phyloP scores from a whole-genome alignment of 2,888 invertebrate species.

The Seladonia tumulorum region DNA sequence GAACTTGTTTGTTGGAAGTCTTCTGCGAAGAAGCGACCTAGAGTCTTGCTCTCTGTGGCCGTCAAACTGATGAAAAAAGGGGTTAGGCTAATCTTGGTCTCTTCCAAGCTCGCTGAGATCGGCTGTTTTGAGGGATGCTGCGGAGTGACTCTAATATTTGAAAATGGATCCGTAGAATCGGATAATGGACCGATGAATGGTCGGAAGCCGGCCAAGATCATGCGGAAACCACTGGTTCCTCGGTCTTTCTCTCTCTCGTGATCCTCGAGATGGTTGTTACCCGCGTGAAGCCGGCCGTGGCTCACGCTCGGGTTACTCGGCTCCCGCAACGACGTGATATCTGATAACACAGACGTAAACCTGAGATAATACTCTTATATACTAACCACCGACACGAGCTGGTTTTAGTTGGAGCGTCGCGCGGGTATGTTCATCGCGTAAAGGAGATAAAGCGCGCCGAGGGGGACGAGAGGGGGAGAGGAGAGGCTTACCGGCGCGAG shows the following conservation, averaged over 20 bases:
- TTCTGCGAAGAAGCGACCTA: background rate
- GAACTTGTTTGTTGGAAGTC: background rate
- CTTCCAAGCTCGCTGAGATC: background rate
- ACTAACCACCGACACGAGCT: constrained; percentile 61
- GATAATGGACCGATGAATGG: background rate
- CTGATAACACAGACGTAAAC: constrained; percentile 66
- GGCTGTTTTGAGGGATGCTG: background rate
- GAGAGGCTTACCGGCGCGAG: constrained; percentile 15
- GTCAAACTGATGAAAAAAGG: too few relatives aligned
- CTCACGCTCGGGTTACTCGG: constrained; percentile 47
- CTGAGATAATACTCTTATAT: constrained; percentile 67
- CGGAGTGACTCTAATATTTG: background rate
- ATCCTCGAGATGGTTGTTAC: background rate
- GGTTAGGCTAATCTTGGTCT: too few relatives aligned
- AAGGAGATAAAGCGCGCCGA: constrained; percentile 36
- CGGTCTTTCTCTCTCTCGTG: background rate
- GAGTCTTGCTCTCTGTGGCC: too few relatives aligned
- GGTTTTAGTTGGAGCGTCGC: constrained; percentile 60
- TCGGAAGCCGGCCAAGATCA: background rate
- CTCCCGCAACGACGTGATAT: constrained; percentile 49
- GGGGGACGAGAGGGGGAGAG: background rate
- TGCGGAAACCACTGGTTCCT: background rate
- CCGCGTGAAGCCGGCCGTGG: background rate
- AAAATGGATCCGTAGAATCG: background rate
- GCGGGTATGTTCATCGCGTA: constrained; percentile 52